phyloP scores from a whole-genome alignment of 30 jellyfish, hydroid and myxozoan genomes.

The Aurelia aurita complex sp. Pacific region DNA sequence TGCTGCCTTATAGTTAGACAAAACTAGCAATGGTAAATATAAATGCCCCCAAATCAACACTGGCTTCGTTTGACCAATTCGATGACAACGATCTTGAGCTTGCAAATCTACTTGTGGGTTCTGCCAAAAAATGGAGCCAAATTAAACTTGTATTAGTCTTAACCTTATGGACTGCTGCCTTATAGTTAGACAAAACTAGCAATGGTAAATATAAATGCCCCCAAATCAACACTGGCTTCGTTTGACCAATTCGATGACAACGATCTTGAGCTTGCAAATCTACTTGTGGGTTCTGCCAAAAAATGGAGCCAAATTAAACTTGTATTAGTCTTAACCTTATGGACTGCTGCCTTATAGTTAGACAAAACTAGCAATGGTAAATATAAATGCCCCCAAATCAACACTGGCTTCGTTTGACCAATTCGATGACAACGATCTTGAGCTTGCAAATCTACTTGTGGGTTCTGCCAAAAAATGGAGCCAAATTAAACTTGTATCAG shows the following conservation, averaged over 20 bases:
- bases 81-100: conserved; percentile 97
- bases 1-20: too few relatives aligned
- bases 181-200: too few relatives aligned
- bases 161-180: too few relatives aligned
- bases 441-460: conserved; percentile 95
- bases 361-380: too few relatives aligned
- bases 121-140: conserved; percentile 27
- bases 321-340: too few relatives aligned
- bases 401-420: conserved; percentile 96
- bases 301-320: not conserved
- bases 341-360: too few relatives aligned
- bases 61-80: conserved; percentile 97
- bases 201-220: too few relatives aligned
- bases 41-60: conserved; percentile 55
- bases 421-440: conserved; percentile 97
- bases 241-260: conserved; percentile 97
- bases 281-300: conserved; percentile 88
- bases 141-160: not conserved
- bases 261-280: conserved; percentile 97
- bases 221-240: conserved; percentile 85
- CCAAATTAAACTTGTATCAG: not conserved
- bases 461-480: conserved; percentile 64
- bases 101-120: conserved; percentile 96
- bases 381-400: conserved; percentile 14
- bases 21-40: too few relatives aligned